Evolutionary conservation across 2,113 vertebrate species (phyloP).

Genomic region (Brachyhypopomus occidentalis): DNA sequence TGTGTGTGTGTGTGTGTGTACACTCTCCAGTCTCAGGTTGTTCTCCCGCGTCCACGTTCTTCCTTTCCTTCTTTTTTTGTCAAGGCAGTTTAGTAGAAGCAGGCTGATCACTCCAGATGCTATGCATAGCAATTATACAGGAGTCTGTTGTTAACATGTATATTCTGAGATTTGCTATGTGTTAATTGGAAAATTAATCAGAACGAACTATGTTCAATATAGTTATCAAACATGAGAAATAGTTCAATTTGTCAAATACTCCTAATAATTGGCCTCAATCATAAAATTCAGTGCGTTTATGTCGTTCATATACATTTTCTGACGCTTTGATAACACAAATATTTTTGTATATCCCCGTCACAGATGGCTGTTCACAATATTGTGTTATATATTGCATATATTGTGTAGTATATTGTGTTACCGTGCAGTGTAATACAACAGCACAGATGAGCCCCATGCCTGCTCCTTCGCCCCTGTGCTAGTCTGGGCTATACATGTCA

Average conservation of each 20-base stretch:
- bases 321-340: no score
- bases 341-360: no score
- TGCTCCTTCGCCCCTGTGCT: background rate
- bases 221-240: background rate
- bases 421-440: background rate
- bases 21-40: background rate
- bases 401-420: background rate
- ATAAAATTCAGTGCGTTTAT: no score
- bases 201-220: background rate
- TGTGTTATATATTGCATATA: background rate
- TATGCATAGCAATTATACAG: constrained; percentile 4
- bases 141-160: background rate
- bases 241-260: no score
- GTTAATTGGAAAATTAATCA: constrained; percentile 2
- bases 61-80: background rate
- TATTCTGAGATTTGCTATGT: background rate
- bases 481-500: background rate
- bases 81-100: constrained; percentile 35
- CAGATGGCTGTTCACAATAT: background rate
- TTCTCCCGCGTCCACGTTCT: background rate
- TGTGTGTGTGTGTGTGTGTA: constrained; percentile 30
- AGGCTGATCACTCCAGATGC: background rate
- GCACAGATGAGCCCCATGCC: background rate
- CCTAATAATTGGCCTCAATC: no score
- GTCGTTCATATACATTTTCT: no score